These are phyloP conservation scores for Neostethus bicornis DNA, from an alignment of 2,797 vertebrate genomes.

Conservation along the genomic window DNA sequence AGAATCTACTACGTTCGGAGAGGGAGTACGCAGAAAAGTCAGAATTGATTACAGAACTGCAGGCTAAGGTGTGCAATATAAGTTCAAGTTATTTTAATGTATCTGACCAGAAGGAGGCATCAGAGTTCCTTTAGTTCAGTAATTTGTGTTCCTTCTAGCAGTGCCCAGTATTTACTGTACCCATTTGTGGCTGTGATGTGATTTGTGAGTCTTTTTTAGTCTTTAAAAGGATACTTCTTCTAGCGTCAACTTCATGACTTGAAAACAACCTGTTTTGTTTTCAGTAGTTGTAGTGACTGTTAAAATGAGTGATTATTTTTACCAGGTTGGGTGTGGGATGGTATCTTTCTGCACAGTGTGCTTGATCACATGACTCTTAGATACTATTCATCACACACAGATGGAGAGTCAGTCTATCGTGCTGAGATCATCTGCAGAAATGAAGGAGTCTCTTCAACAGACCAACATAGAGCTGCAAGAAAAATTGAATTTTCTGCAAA, in stretches of 20 bases:
- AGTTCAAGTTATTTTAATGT: slow-evolving; percentile 26
- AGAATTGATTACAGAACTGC: slow-evolving; percentile 78
- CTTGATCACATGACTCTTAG: background rate
- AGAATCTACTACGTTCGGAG: slow-evolving; percentile 73
- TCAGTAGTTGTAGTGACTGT: slow-evolving; percentile 1
- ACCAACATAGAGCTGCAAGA: slow-evolving; percentile 79
- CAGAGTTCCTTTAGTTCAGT: slow-evolving; percentile 26
- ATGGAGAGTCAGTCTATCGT: slow-evolving; percentile 64
- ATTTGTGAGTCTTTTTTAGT: slow-evolving; percentile 17
- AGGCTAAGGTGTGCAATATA: slow-evolving; percentile 80
- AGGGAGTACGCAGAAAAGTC: slow-evolving; percentile 75
- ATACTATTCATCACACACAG: slow-evolving; percentile 51
- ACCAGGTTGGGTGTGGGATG: slow-evolving; percentile 29
- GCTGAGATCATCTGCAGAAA: slow-evolving; percentile 65
- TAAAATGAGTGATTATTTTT: slow-evolving; percentile 3
- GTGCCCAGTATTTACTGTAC: too few relatives aligned
- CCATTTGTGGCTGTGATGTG: slow-evolving; percentile 34
- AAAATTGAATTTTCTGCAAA: slow-evolving; percentile 78
- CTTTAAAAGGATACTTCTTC: slow-evolving; percentile 1
- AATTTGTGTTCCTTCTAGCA: slow-evolving; percentile 13
- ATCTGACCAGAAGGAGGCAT: slow-evolving; percentile 60
- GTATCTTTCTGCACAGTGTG: background rate
- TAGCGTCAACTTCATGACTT: background rate
- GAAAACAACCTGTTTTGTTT: slow-evolving; percentile 18
- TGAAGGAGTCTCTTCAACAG: slow-evolving; percentile 76